Percentiles rank a stretch among this genome's conserved stretches.
Conservation (phyloP, 2,888 invertebrate genomes). For the Dascillus cervinus region DNA sequence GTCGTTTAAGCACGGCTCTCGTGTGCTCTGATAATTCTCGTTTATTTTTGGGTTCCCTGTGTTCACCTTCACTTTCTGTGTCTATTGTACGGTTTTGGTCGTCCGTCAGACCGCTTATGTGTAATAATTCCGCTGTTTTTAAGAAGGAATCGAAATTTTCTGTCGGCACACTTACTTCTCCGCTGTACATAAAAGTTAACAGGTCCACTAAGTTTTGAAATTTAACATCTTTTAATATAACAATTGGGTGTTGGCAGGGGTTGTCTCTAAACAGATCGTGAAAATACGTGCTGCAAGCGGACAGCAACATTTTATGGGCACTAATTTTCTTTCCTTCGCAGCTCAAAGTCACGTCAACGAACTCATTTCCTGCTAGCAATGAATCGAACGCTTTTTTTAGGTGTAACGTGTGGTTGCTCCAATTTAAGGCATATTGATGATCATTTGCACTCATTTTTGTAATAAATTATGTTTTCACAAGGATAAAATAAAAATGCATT, state of each 20-base stretch:
- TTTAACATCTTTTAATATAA: conserved; percentile 59
- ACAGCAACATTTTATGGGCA: conserved; percentile 78
- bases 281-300: conserved; percentile 79
- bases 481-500: conserved; percentile 1
- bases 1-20: no score
- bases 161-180: conserved; percentile 60
- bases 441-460: conserved; percentile 22
- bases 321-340: conserved; percentile 78
- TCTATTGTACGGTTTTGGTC: no score
- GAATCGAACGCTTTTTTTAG: conserved; percentile 74
- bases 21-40: no score
- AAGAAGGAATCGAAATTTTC: conserved; percentile 55
- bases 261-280: conserved; percentile 48
- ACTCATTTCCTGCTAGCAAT: conserved; percentile 57
- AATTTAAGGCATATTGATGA: conserved; percentile 77
- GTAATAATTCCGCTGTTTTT: conserved; percentile 55
- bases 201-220: conserved; percentile 57
- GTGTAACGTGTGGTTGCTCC: conserved; percentile 79
- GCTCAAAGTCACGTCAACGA: conserved; percentile 79
- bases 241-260: conserved; percentile 61
- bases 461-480: no score
- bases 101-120: conserved; percentile 50
- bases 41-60: no score
- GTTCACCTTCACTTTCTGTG: no score
- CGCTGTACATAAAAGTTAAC: conserved; percentile 61